Evolutionary conservation across 2,113 vertebrate species (phyloP), one percentile per base, ranked within the genome.

Genomic region (Lasiurus cinereus): DNA sequence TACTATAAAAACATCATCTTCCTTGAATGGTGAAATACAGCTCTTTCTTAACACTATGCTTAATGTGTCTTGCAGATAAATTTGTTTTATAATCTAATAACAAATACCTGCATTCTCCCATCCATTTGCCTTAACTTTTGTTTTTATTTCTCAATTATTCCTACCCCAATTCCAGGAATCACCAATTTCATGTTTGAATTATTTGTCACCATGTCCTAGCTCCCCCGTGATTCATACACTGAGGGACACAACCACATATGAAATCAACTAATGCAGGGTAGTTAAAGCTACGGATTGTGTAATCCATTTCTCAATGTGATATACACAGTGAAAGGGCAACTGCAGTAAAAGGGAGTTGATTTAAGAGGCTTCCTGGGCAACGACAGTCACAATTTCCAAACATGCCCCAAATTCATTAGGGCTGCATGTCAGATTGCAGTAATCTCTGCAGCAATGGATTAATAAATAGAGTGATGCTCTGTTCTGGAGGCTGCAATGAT

Each of bases 341-440:
- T 48, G 29, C 10, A 66, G 54, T 52, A 22, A 62, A 80, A 89
- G 80, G 59, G 1, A 69, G 67, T 50, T 50, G 33, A 94, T 46
- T 93, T 92, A 93, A 90, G 82, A 29, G 33, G 77, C 31, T 89
- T 11, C 77, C 69, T 88, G 59, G 73, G 67, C 91, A 92, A 88
- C 10, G 29, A 94, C 77, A 88, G 82, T 96, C 95, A 96, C 93
- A 95, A 90, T 96, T 97, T 97, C 86, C 62, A 94, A 96, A 92
- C 4, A 72, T 92, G 94, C 94, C 96, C 95, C 96, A 96, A 97
- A 94, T 88, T 92, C 94, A 97, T 97, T 97, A 96, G 83, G 48
- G 14, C 24, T 96, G 78, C 43, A 39, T 91, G 86, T 97, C 96
- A 97, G 72, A 91, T 85, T 80, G 84, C 85, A 9, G 18, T 92